Evolutionary conservation across 2,888 invertebrate species (phyloP).

Genomic region (Unio pictorum): DNA sequence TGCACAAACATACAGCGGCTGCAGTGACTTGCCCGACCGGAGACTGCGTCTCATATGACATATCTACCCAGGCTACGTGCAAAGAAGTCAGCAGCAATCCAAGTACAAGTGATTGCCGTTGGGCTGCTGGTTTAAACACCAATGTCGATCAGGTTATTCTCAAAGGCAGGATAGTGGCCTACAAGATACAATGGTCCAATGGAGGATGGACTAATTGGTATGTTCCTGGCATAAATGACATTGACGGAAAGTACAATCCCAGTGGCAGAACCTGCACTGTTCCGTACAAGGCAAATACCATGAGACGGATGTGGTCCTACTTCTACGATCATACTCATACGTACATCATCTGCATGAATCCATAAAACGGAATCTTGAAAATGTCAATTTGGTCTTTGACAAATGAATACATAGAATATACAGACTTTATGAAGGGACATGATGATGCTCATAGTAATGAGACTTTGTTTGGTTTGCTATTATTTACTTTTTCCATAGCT

Average conservation of each 20-base stretch:
- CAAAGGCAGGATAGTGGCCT: conserved; percentile 15
- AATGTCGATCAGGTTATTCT: neutral
- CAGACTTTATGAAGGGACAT: too few species aligned
- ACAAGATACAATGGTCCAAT: conserved; percentile 21
- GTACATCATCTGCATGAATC: conserved; percentile 16
- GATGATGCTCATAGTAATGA: too few species aligned
- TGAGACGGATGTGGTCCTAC: conserved; percentile 15
- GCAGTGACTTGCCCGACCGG: too few species aligned
- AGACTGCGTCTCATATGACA: too few species aligned
- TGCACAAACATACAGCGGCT: too few species aligned
- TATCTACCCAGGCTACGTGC: too few species aligned
- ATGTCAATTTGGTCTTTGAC: too few species aligned
- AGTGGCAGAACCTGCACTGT: neutral
- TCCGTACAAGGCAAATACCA: conserved; percentile 3
- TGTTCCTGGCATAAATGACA: conserved; percentile 22
- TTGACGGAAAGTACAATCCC: conserved; percentile 16
- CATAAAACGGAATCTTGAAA: too few species aligned
- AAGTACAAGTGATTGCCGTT: conserved; percentile 9
- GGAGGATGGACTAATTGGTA: conserved; percentile 19
- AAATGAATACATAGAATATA: too few species aligned
- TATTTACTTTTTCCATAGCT: too few species aligned
- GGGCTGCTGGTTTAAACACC: conserved; percentile 16
- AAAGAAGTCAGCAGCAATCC: too few species aligned
- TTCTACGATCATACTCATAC: conserved; percentile 27
- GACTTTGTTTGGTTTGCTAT: too few species aligned